Base-by-base conservation (phyloP, 2,113 vertebrate genomes). In the Aspidoscelis tigris region DNA sequence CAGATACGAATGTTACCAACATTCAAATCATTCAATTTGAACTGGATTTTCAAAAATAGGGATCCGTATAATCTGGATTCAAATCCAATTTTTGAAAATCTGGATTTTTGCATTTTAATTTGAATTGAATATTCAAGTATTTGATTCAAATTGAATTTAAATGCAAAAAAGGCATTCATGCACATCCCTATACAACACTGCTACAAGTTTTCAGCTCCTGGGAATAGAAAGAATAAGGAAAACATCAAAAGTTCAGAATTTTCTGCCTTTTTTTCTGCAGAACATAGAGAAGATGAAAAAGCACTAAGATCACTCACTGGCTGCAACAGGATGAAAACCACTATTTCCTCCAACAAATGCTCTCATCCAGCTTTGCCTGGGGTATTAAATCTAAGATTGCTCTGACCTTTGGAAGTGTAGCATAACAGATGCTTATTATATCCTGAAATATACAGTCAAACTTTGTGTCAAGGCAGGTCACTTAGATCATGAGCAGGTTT, bases 351-450 rank as follows among this genome's bases (percentile, higher is more conserved):
- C 83, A 89, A 14, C 78, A 82, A 44, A 85, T 82, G 47, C 5
- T 84, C 55, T 55, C 74, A 82, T 70, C 26, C 80, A 87, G 16
- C 86, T 93, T 93, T 95, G 92, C 47, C 80, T 50, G n/a, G 61
- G 18, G 41, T 84, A 93, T 88, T 90, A 92, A 89, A 89, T 20
- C 26, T 76, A 72, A 91, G 83, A 92, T 87, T 90, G 64, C 1
- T 91, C 73, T 75, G 81, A 41, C 66, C 79, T 90, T 91, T 81
- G 82, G 24, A 69, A 87, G 53, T 78, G 81, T 12, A 74, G 81
- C 16, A 7, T 47, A 92, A 64, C 55, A 91, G 3, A 33, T 90
- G 77, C 80, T 93, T 78, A 91, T 93, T 87, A 92, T 47, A 89
- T 80, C 33, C 84, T 82, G 77, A 87, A 95, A 88, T 84, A 84